Evolutionary conservation across 2,888 invertebrate genomes (phyloP), one percentile per base, ranked within the genome.

Genomic region (Erebia epiphron): DNA sequence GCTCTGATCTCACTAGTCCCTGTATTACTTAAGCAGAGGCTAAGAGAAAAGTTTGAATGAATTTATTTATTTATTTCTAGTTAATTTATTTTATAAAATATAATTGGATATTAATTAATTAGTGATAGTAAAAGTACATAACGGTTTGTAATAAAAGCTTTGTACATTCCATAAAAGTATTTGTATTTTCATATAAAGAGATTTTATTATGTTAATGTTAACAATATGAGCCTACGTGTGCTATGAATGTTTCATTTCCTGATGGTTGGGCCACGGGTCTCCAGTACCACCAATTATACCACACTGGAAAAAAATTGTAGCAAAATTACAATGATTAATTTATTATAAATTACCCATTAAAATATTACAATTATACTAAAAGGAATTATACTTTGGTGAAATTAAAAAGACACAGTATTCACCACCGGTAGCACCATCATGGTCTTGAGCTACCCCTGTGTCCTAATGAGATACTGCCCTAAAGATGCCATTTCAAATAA

Each of bases 271-370:
- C 95, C 35, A 94, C 87, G 41, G 96, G 96, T 82, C 96, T 93
- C 96, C 97, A 97, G 80, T 96, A 97, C 95, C 97, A 96, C 96
- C 97, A 97, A 84, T 97, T 97, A 84, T 96, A 97, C 95, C 96
- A 96, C 78, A 97, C 97, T 97, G 91, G 76, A 95, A 95, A 77
- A 83, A 81, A 75, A 78, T 80, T 41, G 35, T 35, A 10, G 16
- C 61, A 0, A 14, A 54, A 35, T 11, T 26, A 35, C 14, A 11
- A 13, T 11, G 13, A 13, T 46, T 0, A 46, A 13, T 2, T 13
- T 10, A 46, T 46, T 11, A 46, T 46, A 1, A 9, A 11, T 46
- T 11, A 46, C 11, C 2, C 11, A 3, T 1, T 46, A 46, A 46
- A 46, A 10, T 46, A 46, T 46, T n/a, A n/a, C n/a, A n/a, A n/a